Conservation (phyloP, 2,113 vertebrate genomes). For the Phocoena sinus region DNA sequence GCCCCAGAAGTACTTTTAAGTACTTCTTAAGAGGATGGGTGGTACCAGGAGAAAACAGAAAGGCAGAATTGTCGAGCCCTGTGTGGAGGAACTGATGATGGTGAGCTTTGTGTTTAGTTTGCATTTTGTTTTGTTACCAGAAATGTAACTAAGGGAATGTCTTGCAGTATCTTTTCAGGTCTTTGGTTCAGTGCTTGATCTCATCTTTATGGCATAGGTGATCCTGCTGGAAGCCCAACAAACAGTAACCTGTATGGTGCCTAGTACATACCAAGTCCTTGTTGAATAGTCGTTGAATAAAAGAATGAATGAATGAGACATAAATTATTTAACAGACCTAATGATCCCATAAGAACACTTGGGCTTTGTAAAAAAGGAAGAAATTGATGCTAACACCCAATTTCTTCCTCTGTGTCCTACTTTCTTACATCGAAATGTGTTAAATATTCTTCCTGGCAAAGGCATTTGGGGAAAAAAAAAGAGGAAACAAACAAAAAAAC, state of each 20-base stretch:
- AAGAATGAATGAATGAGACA: neutral
- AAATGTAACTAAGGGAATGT: neutral
- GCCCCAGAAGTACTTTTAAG: neutral
- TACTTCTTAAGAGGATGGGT: no score
- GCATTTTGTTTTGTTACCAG: neutral
- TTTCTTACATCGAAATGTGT: conserved; percentile 34
- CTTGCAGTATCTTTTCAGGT: neutral
- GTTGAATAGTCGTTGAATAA: neutral
- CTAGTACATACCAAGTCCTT: neutral
- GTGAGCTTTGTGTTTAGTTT: neutral
- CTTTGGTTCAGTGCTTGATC: neutral
- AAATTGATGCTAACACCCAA: neutral
- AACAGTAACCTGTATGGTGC: neutral
- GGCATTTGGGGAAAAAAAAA: neutral
- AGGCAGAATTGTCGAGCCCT: neutral
- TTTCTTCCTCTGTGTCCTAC: conserved; percentile 17
- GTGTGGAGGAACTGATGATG: neutral
- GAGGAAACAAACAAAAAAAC: neutral
- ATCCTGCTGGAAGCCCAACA: neutral
- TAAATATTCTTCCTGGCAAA: conserved; percentile 55
- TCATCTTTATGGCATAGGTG: neutral
- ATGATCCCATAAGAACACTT: neutral
- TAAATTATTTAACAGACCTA: neutral
- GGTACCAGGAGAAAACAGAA: neutral
- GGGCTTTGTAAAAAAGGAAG: neutral